These are phyloP conservation scores for Nephrotoma flavescens DNA, from an alignment of 2,888 invertebrate genomes.

Conservation along the genomic window DNA sequence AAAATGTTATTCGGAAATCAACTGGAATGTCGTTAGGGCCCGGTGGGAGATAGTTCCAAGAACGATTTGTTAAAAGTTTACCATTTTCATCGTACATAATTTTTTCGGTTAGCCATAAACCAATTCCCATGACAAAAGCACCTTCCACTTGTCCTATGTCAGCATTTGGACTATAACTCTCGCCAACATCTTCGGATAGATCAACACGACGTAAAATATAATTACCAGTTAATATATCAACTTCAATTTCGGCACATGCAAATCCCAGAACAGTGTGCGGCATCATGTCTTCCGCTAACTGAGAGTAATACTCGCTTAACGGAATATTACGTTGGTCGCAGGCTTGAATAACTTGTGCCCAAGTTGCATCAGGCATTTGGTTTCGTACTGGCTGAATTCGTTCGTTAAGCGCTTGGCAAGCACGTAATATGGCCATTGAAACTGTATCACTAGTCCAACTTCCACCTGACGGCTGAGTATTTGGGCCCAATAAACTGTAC, in stretches of 20 bases:
- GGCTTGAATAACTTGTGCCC: constrained; percentile 40
- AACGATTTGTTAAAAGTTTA: constrained; percentile 53
- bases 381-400: constrained; percentile 44
- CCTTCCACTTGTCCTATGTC: constrained; percentile 67
- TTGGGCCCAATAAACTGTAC: constrained; percentile 49
- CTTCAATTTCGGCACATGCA: constrained; percentile 52
- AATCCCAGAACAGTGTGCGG: constrained; percentile 50
- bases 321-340: constrained; percentile 39
- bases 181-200: constrained; percentile 56
- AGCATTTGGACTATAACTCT: constrained; percentile 54
- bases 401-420: constrained; percentile 45
- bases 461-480: constrained; percentile 51
- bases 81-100: constrained; percentile 51
- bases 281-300: constrained; percentile 35
- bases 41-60: constrained; percentile 70
- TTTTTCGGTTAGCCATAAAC: constrained; percentile 64
- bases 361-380: constrained; percentile 36
- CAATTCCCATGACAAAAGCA: constrained; percentile 60
- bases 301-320: constrained; percentile 46
- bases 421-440: constrained; percentile 42
- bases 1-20: constrained; percentile 39
- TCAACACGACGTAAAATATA: constrained; percentile 51
- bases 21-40: constrained; percentile 64
- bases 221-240: constrained; percentile 67
- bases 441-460: constrained; percentile 55